Conservation (phyloP, 2,888 invertebrate genomes). For the Bellardia bayeri region DNA sequence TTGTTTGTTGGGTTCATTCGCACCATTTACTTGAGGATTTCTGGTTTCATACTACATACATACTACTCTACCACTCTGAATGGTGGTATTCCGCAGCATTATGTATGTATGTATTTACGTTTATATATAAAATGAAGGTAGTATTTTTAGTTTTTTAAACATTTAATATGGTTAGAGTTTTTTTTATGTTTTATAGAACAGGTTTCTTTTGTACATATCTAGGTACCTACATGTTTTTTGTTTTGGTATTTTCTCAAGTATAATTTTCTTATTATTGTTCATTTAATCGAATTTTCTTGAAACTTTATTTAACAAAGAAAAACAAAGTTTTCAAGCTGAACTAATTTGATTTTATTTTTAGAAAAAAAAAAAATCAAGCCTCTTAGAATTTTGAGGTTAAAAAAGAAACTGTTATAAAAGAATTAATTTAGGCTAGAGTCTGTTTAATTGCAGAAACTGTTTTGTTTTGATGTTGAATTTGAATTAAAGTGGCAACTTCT, state of each 20-base stretch:
- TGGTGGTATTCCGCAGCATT: not conserved
- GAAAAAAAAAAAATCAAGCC: not conserved
- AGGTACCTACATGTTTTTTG: constrained; percentile 35
- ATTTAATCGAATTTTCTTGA: constrained; percentile 67
- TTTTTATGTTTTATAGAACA: constrained; percentile 56
- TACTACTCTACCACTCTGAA: not conserved
- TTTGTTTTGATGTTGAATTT: no score
- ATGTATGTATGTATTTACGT: not conserved
- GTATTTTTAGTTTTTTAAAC: constrained; percentile 37
- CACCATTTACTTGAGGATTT: constrained; percentile 72
- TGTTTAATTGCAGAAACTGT: not conserved
- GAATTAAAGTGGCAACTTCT: no score
- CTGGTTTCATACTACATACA: constrained; percentile 53
- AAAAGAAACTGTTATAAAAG: not conserved
- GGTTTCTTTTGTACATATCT: constrained; percentile 47
- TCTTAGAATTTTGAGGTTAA: not conserved
- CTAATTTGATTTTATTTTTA: constrained; percentile 50
- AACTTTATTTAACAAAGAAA: constrained; percentile 35
- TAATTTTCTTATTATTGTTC: constrained; percentile 42
- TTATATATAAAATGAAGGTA: not conserved
- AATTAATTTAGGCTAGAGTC: not conserved
- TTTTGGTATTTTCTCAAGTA: not conserved
- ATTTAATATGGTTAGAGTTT: constrained; percentile 71
- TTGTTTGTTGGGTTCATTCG: constrained; percentile 68
- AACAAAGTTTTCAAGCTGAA: constrained; percentile 50